These are phyloP conservation scores for Notodromas monacha DNA, from an alignment of 2,888 invertebrate species.

Conservation along the genomic window DNA sequence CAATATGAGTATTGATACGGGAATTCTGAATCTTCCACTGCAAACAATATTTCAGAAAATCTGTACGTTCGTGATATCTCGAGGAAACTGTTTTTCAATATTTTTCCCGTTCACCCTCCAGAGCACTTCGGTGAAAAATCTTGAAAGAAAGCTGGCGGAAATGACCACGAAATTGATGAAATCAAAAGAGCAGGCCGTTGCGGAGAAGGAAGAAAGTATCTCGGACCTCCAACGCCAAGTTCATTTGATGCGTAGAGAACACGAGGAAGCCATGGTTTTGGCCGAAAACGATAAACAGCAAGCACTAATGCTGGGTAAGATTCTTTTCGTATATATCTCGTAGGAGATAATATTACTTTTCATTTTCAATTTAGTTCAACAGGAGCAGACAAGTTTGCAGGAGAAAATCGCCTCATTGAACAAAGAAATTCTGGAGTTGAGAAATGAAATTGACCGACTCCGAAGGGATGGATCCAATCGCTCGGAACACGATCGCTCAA, in stretches of 20 bases:
- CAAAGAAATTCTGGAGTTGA: constrained; percentile 30
- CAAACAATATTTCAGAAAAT: no score
- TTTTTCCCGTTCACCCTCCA: no score
- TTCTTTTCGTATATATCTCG: no score
- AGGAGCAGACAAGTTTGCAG: constrained; percentile 56
- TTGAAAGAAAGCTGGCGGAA: not conserved
- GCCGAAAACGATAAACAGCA: constrained; percentile 88
- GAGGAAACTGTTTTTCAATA: no score
- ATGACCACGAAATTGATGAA: constrained; percentile 12
- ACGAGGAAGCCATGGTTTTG: constrained; percentile 56
- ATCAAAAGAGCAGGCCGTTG: constrained; percentile 15
- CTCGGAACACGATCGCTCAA: constrained; percentile 44
- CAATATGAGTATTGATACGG: no score
- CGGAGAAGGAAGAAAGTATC: constrained; percentile 40
- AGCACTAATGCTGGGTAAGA: constrained; percentile 40
- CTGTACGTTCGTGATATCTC: no score
- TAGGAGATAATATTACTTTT: no score
- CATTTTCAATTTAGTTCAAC: constrained; percentile 28
- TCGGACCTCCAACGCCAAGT: constrained; percentile 42
- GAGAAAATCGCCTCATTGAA: constrained; percentile 44
- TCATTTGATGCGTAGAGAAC: constrained; percentile 55
- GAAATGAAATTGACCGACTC: constrained; percentile 28
- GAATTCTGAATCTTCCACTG: no score
- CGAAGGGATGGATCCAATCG: constrained; percentile 39
- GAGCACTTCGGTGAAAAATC: not conserved